phyloP scores from a whole-genome alignment of 1,140 invertebrate genomes.

The Lasioglossum baleicum region DNA sequence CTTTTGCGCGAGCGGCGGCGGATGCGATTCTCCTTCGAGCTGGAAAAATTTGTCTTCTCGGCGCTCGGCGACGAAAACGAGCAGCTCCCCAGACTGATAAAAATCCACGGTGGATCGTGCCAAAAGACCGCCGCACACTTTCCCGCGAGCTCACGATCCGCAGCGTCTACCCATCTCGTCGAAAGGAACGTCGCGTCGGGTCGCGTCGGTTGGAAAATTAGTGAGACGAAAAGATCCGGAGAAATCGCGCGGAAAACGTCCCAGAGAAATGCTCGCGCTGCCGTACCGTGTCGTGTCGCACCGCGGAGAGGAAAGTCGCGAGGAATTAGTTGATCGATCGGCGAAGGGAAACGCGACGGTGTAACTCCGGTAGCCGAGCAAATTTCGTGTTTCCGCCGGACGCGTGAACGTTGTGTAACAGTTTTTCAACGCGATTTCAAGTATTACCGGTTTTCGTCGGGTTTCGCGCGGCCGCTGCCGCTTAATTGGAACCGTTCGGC shows the following conservation, averaged over 20 bases:
- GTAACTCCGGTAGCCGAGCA: not conserved
- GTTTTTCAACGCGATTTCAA: constrained; percentile 32
- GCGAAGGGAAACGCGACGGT: too few species aligned
- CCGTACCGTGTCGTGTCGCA: too few species aligned
- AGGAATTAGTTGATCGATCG: too few species aligned
- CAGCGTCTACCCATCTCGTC: not conserved
- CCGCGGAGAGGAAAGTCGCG: too few species aligned
- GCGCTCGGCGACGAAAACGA: constrained; percentile 23
- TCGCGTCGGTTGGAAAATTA: not conserved
- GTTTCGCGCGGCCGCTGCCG: not conserved
- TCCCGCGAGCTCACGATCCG: not conserved
- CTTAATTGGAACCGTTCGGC: constrained; percentile 21
- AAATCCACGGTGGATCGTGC: constrained; percentile 38
- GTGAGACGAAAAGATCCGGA: not conserved
- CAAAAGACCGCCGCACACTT: constrained; percentile 9
- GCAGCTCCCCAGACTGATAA: constrained; percentile 42
- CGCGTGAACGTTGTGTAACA: not conserved
- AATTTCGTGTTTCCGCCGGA: not conserved
- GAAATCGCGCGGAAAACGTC: constrained; percentile 6
- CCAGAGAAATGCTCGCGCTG: too few species aligned
- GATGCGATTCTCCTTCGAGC: constrained; percentile 49
- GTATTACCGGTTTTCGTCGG: constrained; percentile 33
- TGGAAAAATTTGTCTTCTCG: constrained; percentile 58
- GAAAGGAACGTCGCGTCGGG: not conserved
- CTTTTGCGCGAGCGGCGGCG: constrained; percentile 21